phyloP scores from a whole-genome alignment of 2,888 invertebrate species.

The Sylvicola cinctus region DNA sequence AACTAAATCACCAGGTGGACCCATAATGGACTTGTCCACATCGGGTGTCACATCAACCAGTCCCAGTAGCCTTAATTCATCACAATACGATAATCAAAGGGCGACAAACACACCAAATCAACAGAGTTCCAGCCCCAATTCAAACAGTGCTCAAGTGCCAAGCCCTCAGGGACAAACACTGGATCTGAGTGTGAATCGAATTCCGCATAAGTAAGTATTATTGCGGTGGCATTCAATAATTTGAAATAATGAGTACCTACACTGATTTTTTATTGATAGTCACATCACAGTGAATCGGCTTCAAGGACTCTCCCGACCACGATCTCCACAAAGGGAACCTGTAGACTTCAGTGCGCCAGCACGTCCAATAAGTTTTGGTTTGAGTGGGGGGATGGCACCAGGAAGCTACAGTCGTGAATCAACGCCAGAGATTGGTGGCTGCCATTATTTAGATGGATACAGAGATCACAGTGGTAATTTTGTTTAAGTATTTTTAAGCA shows the following conservation, averaged over 20 bases:
- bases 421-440: slow-evolving; percentile 73
- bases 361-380: slow-evolving; percentile 36
- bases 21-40: slow-evolving; percentile 70
- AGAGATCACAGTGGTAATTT: slow-evolving; percentile 62
- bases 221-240: too few species aligned
- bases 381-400: slow-evolving; percentile 35
- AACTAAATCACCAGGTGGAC: slow-evolving; percentile 26
- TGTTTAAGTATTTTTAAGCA: neutral
- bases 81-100: slow-evolving; percentile 23
- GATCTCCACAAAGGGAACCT: slow-evolving; percentile 46
- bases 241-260: too few species aligned
- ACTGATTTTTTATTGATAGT: too few species aligned
- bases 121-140: slow-evolving; percentile 67
- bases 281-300: too few species aligned
- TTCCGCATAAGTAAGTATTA: slow-evolving; percentile 52
- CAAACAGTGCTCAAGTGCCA: slow-evolving; percentile 75
- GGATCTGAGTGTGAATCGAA: slow-evolving; percentile 71
- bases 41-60: slow-evolving; percentile 67
- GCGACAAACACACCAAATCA: slow-evolving; percentile 47
- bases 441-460: slow-evolving; percentile 75
- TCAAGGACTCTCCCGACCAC: slow-evolving; percentile 32
- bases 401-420: slow-evolving; percentile 65
- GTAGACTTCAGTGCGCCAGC: slow-evolving; percentile 45
- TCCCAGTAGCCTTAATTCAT: slow-evolving; percentile 44
- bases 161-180: slow-evolving; percentile 81